Evolutionary conservation across 2,113 vertebrate genomes (phyloP).

Genomic region (Recurvirostra avosetta): DNA sequence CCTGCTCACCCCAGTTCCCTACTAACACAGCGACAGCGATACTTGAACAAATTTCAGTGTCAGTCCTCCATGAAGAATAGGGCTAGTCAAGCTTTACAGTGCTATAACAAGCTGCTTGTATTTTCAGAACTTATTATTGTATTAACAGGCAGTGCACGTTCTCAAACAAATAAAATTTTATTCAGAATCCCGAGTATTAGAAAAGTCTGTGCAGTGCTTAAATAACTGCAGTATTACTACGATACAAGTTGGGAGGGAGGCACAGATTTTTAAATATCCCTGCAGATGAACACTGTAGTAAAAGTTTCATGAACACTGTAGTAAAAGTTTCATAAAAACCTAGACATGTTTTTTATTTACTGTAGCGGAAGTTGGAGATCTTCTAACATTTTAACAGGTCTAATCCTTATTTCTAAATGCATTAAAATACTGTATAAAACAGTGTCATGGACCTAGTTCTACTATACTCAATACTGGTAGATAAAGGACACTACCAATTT

Average conservation of each 20-base stretch:
- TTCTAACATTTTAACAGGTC: neutral
- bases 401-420: neutral
- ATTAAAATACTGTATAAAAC: neutral
- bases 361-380: neutral
- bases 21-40: neutral
- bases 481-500: neutral
- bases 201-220: neutral
- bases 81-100: neutral
- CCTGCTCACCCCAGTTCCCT: neutral
- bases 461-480: neutral
- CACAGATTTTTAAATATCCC: neutral
- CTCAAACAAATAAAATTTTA: neutral
- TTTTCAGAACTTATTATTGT: neutral
- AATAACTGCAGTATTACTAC: neutral
- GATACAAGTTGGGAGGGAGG: neutral
- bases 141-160: neutral
- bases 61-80: neutral
- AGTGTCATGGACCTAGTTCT: neutral
- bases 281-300: neutral
- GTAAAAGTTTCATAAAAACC: neutral
- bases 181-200: neutral
- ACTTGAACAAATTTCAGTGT: neutral
- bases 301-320: neutral
- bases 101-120: neutral
- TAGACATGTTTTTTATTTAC: neutral